Evolutionary conservation across 2,797 vertebrate genomes (phyloP), one percentile per base, ranked within the genome.

Genomic region (Gambelia wislizenii): DNA sequence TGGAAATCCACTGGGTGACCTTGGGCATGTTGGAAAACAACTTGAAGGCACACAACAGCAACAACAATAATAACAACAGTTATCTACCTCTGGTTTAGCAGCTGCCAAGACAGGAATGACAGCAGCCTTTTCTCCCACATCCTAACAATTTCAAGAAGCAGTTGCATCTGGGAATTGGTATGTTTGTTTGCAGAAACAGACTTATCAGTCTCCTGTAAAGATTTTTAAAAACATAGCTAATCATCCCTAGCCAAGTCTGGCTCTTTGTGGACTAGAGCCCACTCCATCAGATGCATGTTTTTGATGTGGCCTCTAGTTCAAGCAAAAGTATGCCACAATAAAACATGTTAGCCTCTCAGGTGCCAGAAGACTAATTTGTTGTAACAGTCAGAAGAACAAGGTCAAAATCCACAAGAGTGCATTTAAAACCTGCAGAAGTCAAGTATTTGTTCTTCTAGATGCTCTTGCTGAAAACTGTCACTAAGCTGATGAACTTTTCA

Each of bases 141-240:
- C 9, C 8, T 67, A 67, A 30, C 30, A 30, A 67, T 67, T 67
- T 67, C 64, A 33, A 67, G 13, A 2, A 67, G 30, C 9, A 67
- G 30, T 12, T 67, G 30, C 33, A 3, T 67, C 64, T 33, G 33
- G 33, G 12, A 12, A 67, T 13, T 67, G 30, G 9, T 59, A 20
- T 22, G 5, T 67, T 33, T 67, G 30, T 67, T 67, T 30, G 33
- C 8, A 13, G 27, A 10, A 33, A 33, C 30, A 67, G 64, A 67
- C 30, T 67, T 67, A 67, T 33, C 9, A 67, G 25, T 27, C 8
- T 25, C 42, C 13, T 10, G 9, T 67, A 12, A 47, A 25, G 20
- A 3, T 42, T 76, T 94, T 94, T 89, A 91, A 86, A 93, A 93
- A 91, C 80, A 87, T 33, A 79, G 75, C 88, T 88, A 91, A 83